phyloP scores from a whole-genome alignment of 2,113 vertebrate genomes.

The Tragelaphus buxtoni region DNA sequence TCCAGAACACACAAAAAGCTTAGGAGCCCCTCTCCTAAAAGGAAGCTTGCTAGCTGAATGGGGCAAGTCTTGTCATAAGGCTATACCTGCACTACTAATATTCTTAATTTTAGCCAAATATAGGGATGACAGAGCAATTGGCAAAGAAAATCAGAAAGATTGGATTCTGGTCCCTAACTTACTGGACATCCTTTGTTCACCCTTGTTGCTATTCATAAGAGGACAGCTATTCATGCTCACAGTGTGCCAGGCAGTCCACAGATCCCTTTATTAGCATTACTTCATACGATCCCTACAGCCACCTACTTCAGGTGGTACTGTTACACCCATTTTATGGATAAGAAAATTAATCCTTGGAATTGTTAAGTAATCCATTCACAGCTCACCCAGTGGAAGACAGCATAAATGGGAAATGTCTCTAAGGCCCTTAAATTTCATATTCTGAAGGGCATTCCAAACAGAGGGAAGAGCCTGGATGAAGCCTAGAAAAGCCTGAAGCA shows the following conservation, averaged over 20 bases:
- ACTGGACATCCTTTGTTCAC: not conserved
- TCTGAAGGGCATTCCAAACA: not conserved
- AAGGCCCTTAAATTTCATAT: not conserved
- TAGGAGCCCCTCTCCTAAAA: not conserved
- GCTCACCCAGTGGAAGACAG: not conserved
- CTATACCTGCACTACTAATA: not conserved
- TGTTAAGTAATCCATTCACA: not conserved
- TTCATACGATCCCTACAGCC: not conserved
- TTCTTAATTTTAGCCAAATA: not conserved
- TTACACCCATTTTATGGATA: not conserved
- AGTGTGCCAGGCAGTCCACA: not conserved
- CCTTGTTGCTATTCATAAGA: not conserved
- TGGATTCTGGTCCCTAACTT: not conserved
- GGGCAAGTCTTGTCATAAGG: not conserved
- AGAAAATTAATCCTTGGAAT: not conserved
- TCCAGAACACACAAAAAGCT: not conserved
- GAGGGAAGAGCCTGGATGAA: not conserved
- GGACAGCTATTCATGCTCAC: not conserved
- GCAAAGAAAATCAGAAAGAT: not conserved
- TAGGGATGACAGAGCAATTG: not conserved
- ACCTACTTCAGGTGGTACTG: not conserved
- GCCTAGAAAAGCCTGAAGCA: not conserved
- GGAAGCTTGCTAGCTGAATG: not conserved
- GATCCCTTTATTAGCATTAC: not conserved
- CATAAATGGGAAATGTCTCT: not conserved